Evolutionary conservation across 1,140 invertebrate genomes (phyloP).

Genomic region (Diplogasteroides magnus): DNA sequence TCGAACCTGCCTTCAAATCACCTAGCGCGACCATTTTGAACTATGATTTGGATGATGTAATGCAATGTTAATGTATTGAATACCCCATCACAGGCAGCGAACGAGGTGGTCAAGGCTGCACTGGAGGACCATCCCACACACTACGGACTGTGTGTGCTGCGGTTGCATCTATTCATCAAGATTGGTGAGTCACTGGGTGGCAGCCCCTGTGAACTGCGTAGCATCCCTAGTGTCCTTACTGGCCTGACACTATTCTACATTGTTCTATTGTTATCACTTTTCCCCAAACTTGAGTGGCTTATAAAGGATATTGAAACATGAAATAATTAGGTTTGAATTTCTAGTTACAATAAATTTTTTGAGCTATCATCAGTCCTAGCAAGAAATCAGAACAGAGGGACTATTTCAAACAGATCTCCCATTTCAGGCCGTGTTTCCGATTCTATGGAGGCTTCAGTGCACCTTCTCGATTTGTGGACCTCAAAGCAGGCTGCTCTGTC

Average conservation of each 20-base stretch:
- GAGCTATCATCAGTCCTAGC: too few species aligned
- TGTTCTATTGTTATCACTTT: too few species aligned
- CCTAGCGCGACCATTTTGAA: too few species aligned
- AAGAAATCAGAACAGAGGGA: too few species aligned
- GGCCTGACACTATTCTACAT: too few species aligned
- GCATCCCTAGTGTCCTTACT: too few species aligned
- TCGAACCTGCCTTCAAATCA: too few species aligned
- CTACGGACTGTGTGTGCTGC: constrained; percentile 49
- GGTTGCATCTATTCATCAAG: constrained; percentile 49
- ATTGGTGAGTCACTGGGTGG: constrained; percentile 40
- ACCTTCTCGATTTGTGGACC: not conserved
- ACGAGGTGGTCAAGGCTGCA: constrained; percentile 44
- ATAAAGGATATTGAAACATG: not conserved
- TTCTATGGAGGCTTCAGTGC: not conserved
- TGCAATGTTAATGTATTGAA: not conserved
- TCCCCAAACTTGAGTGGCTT: not conserved
- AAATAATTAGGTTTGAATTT: not conserved
- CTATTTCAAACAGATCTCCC: not conserved
- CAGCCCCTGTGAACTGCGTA: too few species aligned
- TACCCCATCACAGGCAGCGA: constrained; percentile 32
- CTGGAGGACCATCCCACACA: constrained; percentile 50
- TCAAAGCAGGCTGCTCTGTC: not conserved
- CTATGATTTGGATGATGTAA: not conserved
- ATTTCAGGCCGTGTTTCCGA: not conserved
- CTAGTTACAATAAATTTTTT: not conserved